Conservation (phyloP, 2,888 invertebrate species). For the Gryllus longicercus region DNA sequence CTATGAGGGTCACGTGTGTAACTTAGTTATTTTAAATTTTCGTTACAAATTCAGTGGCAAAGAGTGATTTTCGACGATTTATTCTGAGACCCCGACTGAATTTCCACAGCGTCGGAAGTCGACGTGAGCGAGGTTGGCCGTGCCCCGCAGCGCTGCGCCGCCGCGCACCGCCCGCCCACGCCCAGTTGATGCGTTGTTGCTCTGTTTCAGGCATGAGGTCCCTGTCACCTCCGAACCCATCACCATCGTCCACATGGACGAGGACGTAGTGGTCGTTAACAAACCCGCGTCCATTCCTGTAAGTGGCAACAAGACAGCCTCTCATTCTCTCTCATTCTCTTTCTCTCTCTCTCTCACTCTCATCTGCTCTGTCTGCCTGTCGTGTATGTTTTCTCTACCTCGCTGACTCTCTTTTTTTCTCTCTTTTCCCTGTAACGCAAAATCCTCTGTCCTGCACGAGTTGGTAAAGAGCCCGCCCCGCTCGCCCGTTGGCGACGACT, state of each 20-base stretch:
- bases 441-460: too few relatives aligned
- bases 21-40: too few relatives aligned
- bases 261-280: conserved; percentile 98
- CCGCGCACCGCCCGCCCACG: conserved; percentile 85
- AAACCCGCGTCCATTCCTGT: conserved; percentile 99
- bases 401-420: neutral
- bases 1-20: too few relatives aligned
- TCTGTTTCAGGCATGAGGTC: conserved; percentile 91
- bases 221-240: conserved; percentile 96
- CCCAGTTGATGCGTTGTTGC: conserved; percentile 68
- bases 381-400: neutral
- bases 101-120: too few relatives aligned
- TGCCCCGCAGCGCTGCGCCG: conserved; percentile 60
- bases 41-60: too few relatives aligned
- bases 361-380: neutral
- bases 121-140: too few relatives aligned
- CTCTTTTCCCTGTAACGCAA: too few relatives aligned
- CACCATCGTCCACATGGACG: conserved; percentile 96
- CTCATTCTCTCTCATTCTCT: conserved; percentile 41
- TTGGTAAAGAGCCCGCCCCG: too few relatives aligned
- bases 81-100: neutral
- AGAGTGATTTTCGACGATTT: neutral
- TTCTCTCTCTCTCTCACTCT: conserved; percentile 24
- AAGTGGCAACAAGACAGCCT: conserved; percentile 86
- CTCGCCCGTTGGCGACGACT: too few relatives aligned